Evolutionary conservation across 2,797 vertebrate genomes (phyloP).

Genomic region (Capromys pilorides): DNA sequence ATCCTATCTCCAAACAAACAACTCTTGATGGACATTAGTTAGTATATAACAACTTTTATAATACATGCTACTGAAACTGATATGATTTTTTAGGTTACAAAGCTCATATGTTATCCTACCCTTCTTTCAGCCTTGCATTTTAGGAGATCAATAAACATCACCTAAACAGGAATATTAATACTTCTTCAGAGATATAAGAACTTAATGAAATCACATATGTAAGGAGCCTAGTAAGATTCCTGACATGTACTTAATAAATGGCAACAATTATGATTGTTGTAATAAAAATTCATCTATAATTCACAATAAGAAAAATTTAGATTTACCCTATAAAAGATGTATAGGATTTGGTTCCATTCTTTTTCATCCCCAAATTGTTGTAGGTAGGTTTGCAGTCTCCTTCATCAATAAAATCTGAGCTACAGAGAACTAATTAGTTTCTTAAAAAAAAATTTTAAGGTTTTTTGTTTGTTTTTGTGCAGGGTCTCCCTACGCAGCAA

Average conservation of each 20-base stretch:
- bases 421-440: neutral
- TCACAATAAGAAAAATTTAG: slow-evolving; percentile 52
- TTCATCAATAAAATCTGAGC: slow-evolving; percentile 10
- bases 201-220: slow-evolving; percentile 7
- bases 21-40: neutral
- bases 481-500: too few species aligned
- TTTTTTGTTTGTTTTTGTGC: too few species aligned
- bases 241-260: slow-evolving; percentile 18
- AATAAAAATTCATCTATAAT: slow-evolving; percentile 34
- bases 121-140: neutral
- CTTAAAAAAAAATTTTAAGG: neutral
- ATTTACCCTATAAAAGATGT: slow-evolving; percentile 27
- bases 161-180: slow-evolving; percentile 23
- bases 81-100: neutral
- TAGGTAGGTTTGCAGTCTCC: neutral
- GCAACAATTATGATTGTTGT: neutral
- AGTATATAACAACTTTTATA: neutral
- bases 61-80: neutral
- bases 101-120: neutral
- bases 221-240: slow-evolving; percentile 17
- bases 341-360: neutral
- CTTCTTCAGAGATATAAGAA: neutral
- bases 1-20: neutral
- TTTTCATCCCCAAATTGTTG: neutral
- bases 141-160: slow-evolving; percentile 28